Percentiles rank a stretch among this genome's conserved stretches.
Conservation (phyloP, 2,888 invertebrate genomes). For the Phengaris arion region DNA sequence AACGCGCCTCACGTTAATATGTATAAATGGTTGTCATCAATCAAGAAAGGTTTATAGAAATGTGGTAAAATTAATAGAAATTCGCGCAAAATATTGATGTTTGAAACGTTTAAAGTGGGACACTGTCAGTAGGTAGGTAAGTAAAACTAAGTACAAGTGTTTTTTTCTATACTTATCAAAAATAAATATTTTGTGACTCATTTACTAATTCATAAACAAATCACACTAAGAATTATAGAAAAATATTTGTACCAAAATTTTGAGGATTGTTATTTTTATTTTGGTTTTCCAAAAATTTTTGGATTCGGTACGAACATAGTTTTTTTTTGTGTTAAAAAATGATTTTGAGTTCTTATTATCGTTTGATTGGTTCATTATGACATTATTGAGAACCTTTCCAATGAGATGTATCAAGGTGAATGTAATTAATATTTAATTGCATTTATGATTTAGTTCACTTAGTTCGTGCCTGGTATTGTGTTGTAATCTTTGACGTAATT, state of each 20-base stretch:
- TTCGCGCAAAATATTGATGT: not conserved
- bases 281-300: too few species aligned
- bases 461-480: not conserved
- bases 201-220: too few species aligned
- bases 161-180: too few species aligned
- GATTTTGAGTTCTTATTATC: too few species aligned
- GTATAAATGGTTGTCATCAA: not conserved
- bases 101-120: not conserved
- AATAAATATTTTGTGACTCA: too few species aligned
- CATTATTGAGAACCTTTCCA: not conserved
- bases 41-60: not conserved
- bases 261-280: too few species aligned
- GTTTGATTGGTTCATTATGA: too few species aligned
- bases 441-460: not conserved
- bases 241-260: not conserved
- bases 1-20: not conserved
- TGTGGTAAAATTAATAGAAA: not conserved
- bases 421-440: conserved; percentile 8
- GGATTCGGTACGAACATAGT: too few species aligned
- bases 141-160: too few species aligned
- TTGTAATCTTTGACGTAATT: not conserved
- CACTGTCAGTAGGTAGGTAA: not conserved
- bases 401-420: conserved; percentile 19
- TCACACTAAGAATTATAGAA: too few species aligned
- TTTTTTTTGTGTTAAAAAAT: too few species aligned